Conservation (phyloP, 2,113 vertebrate species). For the Alligator sinensis region DNA sequence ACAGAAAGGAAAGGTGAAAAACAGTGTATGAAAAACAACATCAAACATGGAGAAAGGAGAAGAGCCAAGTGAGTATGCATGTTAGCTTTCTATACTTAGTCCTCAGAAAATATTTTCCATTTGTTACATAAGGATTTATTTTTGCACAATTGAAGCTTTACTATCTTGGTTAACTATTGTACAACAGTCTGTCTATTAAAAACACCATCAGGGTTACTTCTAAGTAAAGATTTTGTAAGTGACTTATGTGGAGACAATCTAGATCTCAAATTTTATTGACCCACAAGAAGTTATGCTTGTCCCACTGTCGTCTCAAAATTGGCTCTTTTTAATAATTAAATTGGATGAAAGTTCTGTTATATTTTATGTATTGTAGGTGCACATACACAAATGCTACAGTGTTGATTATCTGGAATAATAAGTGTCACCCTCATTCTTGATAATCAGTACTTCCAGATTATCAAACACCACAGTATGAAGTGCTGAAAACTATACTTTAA, state of each 20-base stretch:
- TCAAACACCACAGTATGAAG: no score
- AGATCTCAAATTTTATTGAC: not conserved
- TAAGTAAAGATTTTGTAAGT: slow-evolving; percentile 24
- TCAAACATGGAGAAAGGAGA: slow-evolving; percentile 12
- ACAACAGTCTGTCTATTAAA: not conserved
- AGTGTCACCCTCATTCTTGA: no score
- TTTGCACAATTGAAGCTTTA: not conserved
- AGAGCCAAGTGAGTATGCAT: slow-evolving; percentile 12
- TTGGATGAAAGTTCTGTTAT: no score
- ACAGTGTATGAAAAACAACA: not conserved
- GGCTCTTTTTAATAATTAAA: not conserved
- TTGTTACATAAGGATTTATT: not conserved
- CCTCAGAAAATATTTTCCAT: not conserved
- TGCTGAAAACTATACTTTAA: no score
- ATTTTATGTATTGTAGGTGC: no score
- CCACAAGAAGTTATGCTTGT: not conserved
- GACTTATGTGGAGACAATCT: not conserved
- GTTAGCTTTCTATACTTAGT: not conserved
- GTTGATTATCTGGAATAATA: no score
- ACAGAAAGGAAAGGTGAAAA: slow-evolving; percentile 2
- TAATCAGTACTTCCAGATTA: no score
- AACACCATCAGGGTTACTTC: not conserved
- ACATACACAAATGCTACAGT: no score
- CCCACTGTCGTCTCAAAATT: not conserved
- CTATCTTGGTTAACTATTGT: not conserved